phyloP scores from a whole-genome alignment of 2,113 vertebrate genomes.

The Grammomys dolichurus region DNA sequence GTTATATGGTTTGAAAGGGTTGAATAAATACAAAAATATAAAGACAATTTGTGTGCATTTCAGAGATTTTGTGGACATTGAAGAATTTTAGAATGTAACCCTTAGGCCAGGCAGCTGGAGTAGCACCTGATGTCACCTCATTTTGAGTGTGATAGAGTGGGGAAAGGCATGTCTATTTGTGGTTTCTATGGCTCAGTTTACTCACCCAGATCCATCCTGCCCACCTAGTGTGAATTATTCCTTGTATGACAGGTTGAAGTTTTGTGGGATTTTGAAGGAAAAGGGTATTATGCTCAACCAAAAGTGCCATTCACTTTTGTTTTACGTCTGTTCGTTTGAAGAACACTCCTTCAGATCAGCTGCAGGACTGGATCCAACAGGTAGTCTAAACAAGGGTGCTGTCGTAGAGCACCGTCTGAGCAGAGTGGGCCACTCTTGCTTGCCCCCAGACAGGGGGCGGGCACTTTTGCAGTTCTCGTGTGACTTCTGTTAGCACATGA shows the following conservation, averaged over 20 bases:
- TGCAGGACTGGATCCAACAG: neutral
- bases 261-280: conserved; percentile 22
- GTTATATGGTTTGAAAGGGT: conserved; percentile 58
- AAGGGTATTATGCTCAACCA: neutral
- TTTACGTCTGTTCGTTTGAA: neutral
- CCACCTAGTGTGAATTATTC: conserved; percentile 8
- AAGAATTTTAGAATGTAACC: conserved; percentile 57
- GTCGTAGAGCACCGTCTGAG: neutral
- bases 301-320: conserved; percentile 29
- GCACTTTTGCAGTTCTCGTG: neutral
- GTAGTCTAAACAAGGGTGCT: conserved; percentile 23
- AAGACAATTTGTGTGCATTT: conserved; percentile 64
- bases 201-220: neutral
- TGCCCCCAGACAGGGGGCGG: neutral
- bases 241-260: conserved; percentile 6
- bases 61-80: conserved; percentile 71
- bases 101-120: conserved; percentile 29
- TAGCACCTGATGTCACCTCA: conserved; percentile 18
- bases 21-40: conserved; percentile 67
- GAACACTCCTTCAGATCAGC: neutral
- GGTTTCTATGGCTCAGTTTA: neutral
- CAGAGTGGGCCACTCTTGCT: neutral
- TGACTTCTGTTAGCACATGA: neutral
- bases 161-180: neutral
- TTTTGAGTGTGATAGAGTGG: conserved; percentile 33